Percentiles rank a stretch among this genome's conserved stretches.
These are phyloP conservation scores for Microplitis demolitor DNA, from an alignment of 1,140 invertebrate genomes.

Conservation along the genomic window DNA sequence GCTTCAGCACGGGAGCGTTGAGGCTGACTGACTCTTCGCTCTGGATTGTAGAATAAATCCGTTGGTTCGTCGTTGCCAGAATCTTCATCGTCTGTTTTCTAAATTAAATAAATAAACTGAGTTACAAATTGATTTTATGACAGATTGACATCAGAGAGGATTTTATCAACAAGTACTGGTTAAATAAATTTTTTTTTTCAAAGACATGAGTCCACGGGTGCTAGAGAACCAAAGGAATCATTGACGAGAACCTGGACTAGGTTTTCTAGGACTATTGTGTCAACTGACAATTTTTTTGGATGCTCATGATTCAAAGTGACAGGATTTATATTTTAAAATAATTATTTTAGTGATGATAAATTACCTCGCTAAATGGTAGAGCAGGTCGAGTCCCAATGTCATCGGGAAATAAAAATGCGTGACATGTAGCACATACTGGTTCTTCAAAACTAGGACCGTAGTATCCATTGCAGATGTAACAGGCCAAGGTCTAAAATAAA, in stretches of 20 bases:
- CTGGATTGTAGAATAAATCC: slow-evolving; percentile 66
- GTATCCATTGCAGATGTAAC: slow-evolving; percentile 87
- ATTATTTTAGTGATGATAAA: too few relatives aligned
- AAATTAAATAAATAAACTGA: background rate
- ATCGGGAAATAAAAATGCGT: slow-evolving; percentile 86
- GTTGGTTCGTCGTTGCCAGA: slow-evolving; percentile 94
- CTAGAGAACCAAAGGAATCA: too few relatives aligned
- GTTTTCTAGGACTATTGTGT: too few relatives aligned
- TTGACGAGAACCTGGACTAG: too few relatives aligned
- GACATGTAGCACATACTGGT: slow-evolving; percentile 90
- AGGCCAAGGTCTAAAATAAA: slow-evolving; percentile 65
- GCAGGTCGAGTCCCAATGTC: slow-evolving; percentile 66
- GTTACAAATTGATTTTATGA: too few relatives aligned
- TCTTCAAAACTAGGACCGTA: slow-evolving; percentile 91
- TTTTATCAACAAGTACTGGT: too few relatives aligned
- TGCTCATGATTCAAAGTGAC: too few relatives aligned
- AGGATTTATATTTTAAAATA: background rate
- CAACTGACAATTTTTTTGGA: too few relatives aligned
- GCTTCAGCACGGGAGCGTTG: slow-evolving; percentile 37
- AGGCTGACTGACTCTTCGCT: slow-evolving; percentile 50
- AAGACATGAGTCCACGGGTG: too few relatives aligned
- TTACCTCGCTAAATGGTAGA: slow-evolving; percentile 65
- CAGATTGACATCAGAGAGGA: too few relatives aligned
- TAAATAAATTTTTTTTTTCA: too few relatives aligned
- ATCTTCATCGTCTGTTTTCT: slow-evolving; percentile 90